Base-by-base conservation (phyloP, 2,113 vertebrate species). In the Nannobrachium achirus region DNA sequence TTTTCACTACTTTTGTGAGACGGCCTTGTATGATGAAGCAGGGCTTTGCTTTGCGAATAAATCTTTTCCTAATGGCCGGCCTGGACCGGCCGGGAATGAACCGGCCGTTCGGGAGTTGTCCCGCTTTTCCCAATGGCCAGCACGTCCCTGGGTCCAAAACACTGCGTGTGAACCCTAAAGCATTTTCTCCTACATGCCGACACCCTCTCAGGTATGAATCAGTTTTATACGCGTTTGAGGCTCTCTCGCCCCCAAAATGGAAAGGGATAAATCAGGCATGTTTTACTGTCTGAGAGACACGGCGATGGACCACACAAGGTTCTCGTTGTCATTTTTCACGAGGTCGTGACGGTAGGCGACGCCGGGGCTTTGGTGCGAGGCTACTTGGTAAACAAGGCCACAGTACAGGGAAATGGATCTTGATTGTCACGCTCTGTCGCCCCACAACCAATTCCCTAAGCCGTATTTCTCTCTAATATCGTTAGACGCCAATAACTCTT, bases 401-500 rank as follows among this genome's bases (percentile, higher is more conserved):
- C 82, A 71, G 74, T 38, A 72, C 86, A 91, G 69, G 10, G 48
- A 74, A 86, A 87, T 81, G 77, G 65, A 77, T 88, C 46, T 78
- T 71, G 69, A 78, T 77, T 76, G 44, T 73, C 69, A 64, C 56
- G 55, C 84, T 73, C 66, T 63, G 69, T 57, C 52, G 81, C 60
- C n/a, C 59, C 55, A 45, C 73, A 75, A 86, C 76, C 83, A 66
- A 87, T 91, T 92, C 89, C 75, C 73, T 71, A 60, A 81, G 69
- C 75, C 56, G 19, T 86, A 83, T 89, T 87, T 89, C 83, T 77
- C 61, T 86, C 75, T 82, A 86, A 88, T 88, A 78, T 80, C 85
- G 76, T 86, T 90, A 79, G 59, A 91, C 55, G 79, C 68, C 85
- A 83, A 86, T 88, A 85, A 88, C 87, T 89, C 82, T 81, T 88